Evolutionary conservation across 23 tunicate genomes (phyloP).

Genomic region (Ciona savignyi): DNA sequence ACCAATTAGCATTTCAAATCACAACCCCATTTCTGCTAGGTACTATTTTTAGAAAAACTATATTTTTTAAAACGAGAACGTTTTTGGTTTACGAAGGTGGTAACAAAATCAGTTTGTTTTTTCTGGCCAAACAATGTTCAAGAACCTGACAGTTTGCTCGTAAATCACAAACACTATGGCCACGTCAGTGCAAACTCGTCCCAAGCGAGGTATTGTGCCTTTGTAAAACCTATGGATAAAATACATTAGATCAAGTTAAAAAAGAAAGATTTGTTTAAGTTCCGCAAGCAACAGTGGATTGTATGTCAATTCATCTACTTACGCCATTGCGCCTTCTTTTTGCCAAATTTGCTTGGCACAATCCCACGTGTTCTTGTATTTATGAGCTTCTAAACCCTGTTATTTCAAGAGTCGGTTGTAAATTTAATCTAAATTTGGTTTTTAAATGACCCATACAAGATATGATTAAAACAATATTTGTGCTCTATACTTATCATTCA

Average conservation of each 20-base stretch:
- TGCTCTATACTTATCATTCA: too few species aligned
- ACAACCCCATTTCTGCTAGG: too few species aligned
- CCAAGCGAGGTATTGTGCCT: conserved; percentile 80
- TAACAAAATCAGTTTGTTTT: conserved; percentile 25
- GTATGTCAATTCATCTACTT: conserved; percentile 19
- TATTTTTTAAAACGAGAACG: too few species aligned
- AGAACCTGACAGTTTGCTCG: conserved; percentile 71
- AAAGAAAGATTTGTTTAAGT: too few species aligned
- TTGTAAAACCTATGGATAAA: conserved; percentile 73
- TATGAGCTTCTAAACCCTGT: conserved; percentile 82
- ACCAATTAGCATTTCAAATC: too few species aligned
- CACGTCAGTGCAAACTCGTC: conserved; percentile 83
- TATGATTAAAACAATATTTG: background rate
- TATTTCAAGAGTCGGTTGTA: background rate
- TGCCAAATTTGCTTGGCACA: conserved; percentile 71
- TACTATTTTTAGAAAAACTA: too few species aligned
- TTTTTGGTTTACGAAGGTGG: too few species aligned
- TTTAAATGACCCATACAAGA: background rate
- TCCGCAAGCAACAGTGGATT: too few species aligned
- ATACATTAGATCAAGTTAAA: too few species aligned
- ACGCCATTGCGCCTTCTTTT: conserved; percentile 82
- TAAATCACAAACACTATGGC: conserved; percentile 90
- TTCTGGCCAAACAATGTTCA: conserved; percentile 76
- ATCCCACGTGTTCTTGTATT: conserved; percentile 76
- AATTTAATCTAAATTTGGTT: background rate